These are phyloP conservation scores for Neoseiulus cucumeris DNA, from an alignment of 1,140 invertebrate genomes.

Conservation along the genomic window DNA sequence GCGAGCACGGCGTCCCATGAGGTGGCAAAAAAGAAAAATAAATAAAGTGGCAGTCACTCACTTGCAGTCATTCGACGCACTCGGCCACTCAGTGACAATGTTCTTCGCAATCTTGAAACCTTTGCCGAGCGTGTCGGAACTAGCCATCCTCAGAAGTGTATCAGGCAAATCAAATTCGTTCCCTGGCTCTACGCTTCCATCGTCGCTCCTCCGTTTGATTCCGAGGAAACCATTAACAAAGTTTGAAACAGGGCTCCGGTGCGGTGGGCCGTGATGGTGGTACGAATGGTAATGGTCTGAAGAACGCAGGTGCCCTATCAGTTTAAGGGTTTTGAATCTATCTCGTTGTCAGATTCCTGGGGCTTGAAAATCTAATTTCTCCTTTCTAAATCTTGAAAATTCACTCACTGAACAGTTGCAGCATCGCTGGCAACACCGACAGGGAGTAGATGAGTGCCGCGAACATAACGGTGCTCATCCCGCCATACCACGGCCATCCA, in stretches of 20 bases:
- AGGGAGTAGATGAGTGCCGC: slow-evolving; percentile 3
- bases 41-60: too few relatives aligned
- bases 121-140: not conserved
- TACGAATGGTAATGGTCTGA: slow-evolving; percentile 10
- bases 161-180: not conserved
- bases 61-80: slow-evolving; percentile 2
- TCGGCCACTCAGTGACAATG: slow-evolving; percentile 3
- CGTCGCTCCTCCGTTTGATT: not conserved
- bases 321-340: not conserved
- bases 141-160: not conserved
- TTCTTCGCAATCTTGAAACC: slow-evolving; percentile 1
- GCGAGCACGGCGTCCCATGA: too few relatives aligned
- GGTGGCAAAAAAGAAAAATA: too few relatives aligned
- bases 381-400: not conserved
- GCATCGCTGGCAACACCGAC: not conserved
- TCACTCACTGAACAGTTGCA: not conserved
- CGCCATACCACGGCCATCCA: slow-evolving; percentile 7
- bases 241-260: not conserved
- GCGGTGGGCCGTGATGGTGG: not conserved
- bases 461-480: slow-evolving; percentile 2
- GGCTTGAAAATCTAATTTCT: too few relatives aligned
- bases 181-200: not conserved
- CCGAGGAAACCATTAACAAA: not conserved
- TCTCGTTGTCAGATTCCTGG: too few relatives aligned
- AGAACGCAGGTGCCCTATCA: not conserved